Evolutionary conservation across 30 jellyfish, hydroid and myxozoan genomes (phyloP).

Genomic region (Morbakka virulenta): DNA sequence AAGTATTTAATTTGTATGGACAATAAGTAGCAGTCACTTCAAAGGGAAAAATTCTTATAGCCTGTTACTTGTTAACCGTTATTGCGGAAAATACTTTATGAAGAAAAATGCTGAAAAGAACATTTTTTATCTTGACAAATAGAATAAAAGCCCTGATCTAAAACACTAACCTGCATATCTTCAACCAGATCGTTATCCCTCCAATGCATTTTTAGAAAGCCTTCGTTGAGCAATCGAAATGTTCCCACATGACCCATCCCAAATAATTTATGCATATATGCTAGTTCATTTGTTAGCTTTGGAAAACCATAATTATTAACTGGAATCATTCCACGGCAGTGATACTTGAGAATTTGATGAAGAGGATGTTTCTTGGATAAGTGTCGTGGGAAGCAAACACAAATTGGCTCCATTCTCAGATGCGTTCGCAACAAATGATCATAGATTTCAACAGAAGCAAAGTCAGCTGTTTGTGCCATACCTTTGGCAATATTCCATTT

Average conservation of each 20-base stretch:
- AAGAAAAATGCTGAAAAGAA: no score
- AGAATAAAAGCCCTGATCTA: no score
- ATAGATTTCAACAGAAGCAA: constrained; percentile 73
- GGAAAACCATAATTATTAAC: constrained; percentile 71
- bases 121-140: no score
- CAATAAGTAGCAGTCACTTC: no score
- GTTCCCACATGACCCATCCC: constrained; percentile 92
- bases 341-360: constrained; percentile 40
- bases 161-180: constrained; percentile 51
- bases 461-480: constrained; percentile 71
- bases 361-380: constrained; percentile 77
- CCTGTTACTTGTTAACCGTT: no score
- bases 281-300: constrained; percentile 43
- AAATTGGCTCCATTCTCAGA: constrained; percentile 73
- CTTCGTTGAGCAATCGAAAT: constrained; percentile 49
- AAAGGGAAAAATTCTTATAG: no score
- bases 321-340: constrained; percentile 83
- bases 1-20: no score
- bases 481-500: constrained; percentile 88
- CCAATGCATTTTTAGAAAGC: constrained; percentile 71
- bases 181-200: constrained; percentile 39
- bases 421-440: constrained; percentile 87
- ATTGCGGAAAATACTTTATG: no score
- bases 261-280: constrained; percentile 76
- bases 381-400: constrained; percentile 76